Evolutionary conservation across 2,888 invertebrate species (phyloP).

Genomic region (Argyresthia albistria): DNA sequence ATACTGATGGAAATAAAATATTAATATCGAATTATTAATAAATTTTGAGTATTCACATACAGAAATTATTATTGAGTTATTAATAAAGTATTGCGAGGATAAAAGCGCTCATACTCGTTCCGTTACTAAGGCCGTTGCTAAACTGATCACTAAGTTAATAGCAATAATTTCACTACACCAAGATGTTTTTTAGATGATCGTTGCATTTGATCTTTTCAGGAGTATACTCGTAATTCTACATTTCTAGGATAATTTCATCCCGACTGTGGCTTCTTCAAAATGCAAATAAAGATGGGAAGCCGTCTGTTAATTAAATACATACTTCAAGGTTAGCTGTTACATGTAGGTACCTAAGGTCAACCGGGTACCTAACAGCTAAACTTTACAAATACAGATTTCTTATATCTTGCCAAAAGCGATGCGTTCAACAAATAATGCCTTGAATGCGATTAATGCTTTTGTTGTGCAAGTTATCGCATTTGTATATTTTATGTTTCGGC

Average conservation of each 20-base stretch:
- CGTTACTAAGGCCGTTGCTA: no score
- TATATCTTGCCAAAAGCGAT: constrained; percentile 61
- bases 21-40: no score
- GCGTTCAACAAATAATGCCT: constrained; percentile 55
- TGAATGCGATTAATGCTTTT: constrained; percentile 59
- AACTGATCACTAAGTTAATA: no score
- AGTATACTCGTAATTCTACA: neutral
- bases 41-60: no score
- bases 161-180: no score
- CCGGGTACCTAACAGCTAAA: constrained; percentile 45
- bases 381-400: constrained; percentile 32
- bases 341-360: constrained; percentile 9
- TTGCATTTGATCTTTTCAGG: no score
- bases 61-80: no score
- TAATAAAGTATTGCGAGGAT: no score
- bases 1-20: no score
- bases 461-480: constrained; percentile 65
- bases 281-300: constrained; percentile 63
- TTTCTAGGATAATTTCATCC: neutral
- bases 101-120: no score
- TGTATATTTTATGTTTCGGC: constrained; percentile 33
- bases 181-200: no score
- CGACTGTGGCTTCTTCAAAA: constrained; percentile 13
- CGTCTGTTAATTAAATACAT: constrained; percentile 31
- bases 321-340: constrained; percentile 48